Percentiles rank a stretch among this genome's conserved stretches.
phyloP scores from a whole-genome alignment of 2,113 vertebrate genomes.

The Agapornis roseicollis region DNA sequence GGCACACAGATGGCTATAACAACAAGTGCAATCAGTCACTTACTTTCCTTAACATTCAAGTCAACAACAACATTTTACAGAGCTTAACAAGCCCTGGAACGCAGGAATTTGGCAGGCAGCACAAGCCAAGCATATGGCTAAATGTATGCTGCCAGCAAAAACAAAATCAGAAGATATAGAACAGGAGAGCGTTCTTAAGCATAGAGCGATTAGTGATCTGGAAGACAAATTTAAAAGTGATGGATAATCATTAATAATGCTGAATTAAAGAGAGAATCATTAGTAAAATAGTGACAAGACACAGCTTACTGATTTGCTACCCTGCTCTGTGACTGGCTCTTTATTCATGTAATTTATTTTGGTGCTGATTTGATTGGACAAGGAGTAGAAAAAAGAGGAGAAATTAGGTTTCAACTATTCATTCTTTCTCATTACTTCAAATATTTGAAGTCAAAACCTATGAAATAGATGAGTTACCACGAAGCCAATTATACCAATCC shows the following conservation, averaged over 20 bases:
- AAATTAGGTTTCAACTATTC: slow-evolving; percentile 14
- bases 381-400: not conserved
- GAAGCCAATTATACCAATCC: slow-evolving; percentile 35
- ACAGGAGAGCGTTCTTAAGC: slow-evolving; percentile 8
- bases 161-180: slow-evolving; percentile 58
- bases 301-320: not conserved
- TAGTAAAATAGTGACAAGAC: slow-evolving; percentile 25
- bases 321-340: not conserved
- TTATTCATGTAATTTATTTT: slow-evolving; percentile 29
- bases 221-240: slow-evolving; percentile 7
- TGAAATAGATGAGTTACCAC: slow-evolving; percentile 27
- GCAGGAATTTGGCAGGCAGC: slow-evolving; percentile 62
- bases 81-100: slow-evolving; percentile 64
- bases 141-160: slow-evolving; percentile 67
- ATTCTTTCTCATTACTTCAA: slow-evolving; percentile 15
- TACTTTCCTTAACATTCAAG: slow-evolving; percentile 63
- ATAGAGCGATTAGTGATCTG: not conserved
- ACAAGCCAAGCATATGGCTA: slow-evolving; percentile 65
- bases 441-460: not conserved
- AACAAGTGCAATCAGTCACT: slow-evolving; percentile 63
- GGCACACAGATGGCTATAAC: slow-evolving; percentile 52
- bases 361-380: slow-evolving; percentile 28
- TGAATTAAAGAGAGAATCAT: slow-evolving; percentile 16
- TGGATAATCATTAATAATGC: slow-evolving; percentile 33
- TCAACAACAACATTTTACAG: slow-evolving; percentile 67